Base-by-base conservation (phyloP, 2,113 vertebrate genomes). In the Progne subis region DNA sequence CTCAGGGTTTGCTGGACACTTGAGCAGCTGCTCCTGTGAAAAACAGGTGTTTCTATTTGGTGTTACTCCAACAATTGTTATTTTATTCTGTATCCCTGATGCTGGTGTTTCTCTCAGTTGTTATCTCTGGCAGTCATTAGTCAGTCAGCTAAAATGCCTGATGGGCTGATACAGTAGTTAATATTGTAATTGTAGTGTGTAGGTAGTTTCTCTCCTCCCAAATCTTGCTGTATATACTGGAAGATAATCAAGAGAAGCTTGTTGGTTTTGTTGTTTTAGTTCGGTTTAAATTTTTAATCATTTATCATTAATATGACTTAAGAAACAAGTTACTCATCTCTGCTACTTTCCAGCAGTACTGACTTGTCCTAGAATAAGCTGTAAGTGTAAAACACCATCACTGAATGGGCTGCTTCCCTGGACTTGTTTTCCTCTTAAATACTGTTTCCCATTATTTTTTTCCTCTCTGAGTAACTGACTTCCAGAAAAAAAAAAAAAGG, bases 371-470 rank as follows among this genome's bases (percentile, higher is more conserved):
- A 74, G 90, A 95, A 83, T 83, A 85, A 85, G 21, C 61, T 79
- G 18, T 7, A 86, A 52, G 12, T 31, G 11, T 53, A 92, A 89
- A 82, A 74, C 19, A 39, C 49, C 31, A 53, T 28, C 2, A 0
- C 26, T 76, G 41, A 85, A 69, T n/a, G 29, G 28, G 23, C 65
- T 90, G 31, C 21, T 94, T 91, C 50, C 61, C 32, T 77, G 46
- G 75, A 53, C 70, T 77, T 86, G 23, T 95, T 96, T 96, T 96
- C 32, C 28, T 82, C 63, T 85, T 89, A 69, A 92, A 76, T 57
- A 65, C 23, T 82, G 18, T 82, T 89, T 84, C 31, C 1, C 4
- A 1, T n/a, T 32, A 68, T 59, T 87, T 85, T 85, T 75, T 63
- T 21, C 11, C 43, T 68, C 26, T 71, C 49, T 89, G 91, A 90